Base-by-base conservation (phyloP, 2,797 vertebrate species). In the Peromyscus attwateri region DNA sequence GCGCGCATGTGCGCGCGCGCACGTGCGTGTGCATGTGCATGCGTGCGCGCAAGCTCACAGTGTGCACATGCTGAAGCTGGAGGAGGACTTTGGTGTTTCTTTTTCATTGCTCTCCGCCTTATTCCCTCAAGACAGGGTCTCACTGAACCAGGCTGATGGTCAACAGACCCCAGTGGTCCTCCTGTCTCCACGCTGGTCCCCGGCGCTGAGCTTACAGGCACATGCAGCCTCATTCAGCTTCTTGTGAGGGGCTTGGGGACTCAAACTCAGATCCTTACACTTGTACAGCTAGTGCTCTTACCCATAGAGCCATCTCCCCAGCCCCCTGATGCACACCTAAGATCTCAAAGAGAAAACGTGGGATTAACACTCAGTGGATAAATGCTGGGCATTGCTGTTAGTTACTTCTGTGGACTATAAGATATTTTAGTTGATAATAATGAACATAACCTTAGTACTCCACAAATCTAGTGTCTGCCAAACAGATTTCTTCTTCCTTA, bases 391-490 rank as follows among this genome's bases (percentile, higher is more conserved):
- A 1, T 37, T 77, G 57, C 57, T 73, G 1, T 90, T 64, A 79
- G 88, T 43, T 71, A 40, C 16, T 12, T 37, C 68, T 34, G n/a
- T 29, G 70, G 73, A 14, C 16, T 57, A 3, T 46, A 52, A 77
- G 89, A 71, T 87, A 87, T 27, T 57, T 76, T 34, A 70, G 49
- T 87, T 93, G 92, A 93, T 89, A 89, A 76, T 57, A 89, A 92
- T 9, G 27, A 76, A 68, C 14, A 25, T 12, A 27, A 27, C 64
- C 6, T 83, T 76, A 71, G 19, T 71, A 66, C 70, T 94, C 94
- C 75, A 82, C 70, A 84, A 43, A 73, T 55, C 73, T 84, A 57
- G 5, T 52, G 17, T 79, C 64, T 92, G 55, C 87, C 82, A 79
- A 83, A 66, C 43, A n/a, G 73, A 70, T 85, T 49, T 92, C 70